A percentile compares a stretch with the other conserved stretches of the same genome.
These are phyloP conservation scores for Lichenostomus cassidix DNA, from an alignment of 2,113 vertebrate genomes.

Conservation along the genomic window DNA sequence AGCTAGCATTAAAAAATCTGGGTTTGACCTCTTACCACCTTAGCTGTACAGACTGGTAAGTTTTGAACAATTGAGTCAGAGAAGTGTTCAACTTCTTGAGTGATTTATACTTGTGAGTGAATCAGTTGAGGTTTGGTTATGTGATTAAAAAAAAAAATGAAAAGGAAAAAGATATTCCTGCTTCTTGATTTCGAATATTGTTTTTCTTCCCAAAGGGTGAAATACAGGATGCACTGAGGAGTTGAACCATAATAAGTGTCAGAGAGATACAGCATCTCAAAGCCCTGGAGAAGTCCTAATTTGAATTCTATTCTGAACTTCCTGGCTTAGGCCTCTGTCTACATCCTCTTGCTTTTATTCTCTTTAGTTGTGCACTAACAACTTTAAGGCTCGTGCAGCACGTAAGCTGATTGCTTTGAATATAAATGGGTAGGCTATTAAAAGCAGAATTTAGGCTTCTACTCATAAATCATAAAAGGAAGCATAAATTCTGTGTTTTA, in stretches of 20 bases:
- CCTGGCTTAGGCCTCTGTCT: neutral
- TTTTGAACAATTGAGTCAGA: neutral
- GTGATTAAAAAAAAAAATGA: neutral
- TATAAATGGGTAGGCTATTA: conserved; percentile 55
- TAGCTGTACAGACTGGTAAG: neutral
- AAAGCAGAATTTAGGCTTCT: conserved; percentile 53
- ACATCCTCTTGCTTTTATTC: conserved; percentile 25
- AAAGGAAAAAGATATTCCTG: neutral
- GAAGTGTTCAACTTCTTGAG: neutral
- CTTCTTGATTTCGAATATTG: neutral
- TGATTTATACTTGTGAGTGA: neutral
- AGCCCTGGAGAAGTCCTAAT: conserved; percentile 5
- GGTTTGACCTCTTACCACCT: neutral
- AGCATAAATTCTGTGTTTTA: conserved; percentile 62
- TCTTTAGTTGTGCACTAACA: conserved; percentile 38
- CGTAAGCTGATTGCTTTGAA: conserved; percentile 54
- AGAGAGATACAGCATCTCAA: neutral
- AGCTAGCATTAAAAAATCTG: neutral
- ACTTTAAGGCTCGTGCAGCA: conserved; percentile 30
- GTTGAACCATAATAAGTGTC: neutral
- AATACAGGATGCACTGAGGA: neutral
- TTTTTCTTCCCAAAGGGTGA: neutral
- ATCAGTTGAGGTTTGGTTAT: neutral
- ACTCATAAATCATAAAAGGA: conserved; percentile 69
- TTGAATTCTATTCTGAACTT: conserved; percentile 38